A percentile compares a stretch with the other conserved stretches of the same genome.
Evolutionary conservation across 1,140 invertebrate genomes (phyloP).

Genomic region (Calliopsis andreniformis): DNA sequence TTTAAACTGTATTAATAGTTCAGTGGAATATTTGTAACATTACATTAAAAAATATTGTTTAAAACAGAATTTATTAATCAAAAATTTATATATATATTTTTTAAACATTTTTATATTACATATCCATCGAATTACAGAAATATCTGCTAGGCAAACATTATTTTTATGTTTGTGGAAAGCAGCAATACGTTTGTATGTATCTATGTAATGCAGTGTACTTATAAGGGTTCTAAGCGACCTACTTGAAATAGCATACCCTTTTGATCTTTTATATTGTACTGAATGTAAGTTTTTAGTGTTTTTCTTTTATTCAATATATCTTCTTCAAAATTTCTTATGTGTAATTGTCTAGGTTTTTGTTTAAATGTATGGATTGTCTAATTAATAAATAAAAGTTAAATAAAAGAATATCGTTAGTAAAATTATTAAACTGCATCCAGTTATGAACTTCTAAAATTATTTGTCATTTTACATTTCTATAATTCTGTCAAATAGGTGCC

Average conservation of each 20-base stretch:
- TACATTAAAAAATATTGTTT: background rate
- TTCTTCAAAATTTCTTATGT: background rate
- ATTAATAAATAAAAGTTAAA: background rate
- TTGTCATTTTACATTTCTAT: background rate
- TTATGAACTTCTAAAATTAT: background rate
- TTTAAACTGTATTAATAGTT: too few relatives aligned
- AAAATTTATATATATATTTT: too few relatives aligned
- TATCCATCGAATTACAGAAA: background rate
- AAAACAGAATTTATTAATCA: background rate
- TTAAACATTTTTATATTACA: slow-evolving; percentile 1
- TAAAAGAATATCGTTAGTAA: background rate
- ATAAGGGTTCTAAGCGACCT: slow-evolving; percentile 65
- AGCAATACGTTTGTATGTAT: background rate
- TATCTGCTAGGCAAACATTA: background rate
- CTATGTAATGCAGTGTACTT: slow-evolving; percentile 26
- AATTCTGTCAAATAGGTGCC: slow-evolving; percentile 84
- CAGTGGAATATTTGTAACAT: too few relatives aligned
- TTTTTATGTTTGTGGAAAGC: slow-evolving; percentile 15
- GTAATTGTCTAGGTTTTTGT: slow-evolving; percentile 6
- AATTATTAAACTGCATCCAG: background rate
- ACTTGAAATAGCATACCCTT: slow-evolving; percentile 41
- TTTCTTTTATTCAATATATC: background rate
- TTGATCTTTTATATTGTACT: slow-evolving; percentile 34
- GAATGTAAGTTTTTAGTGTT: slow-evolving; percentile 4
- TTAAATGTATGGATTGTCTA: background rate